Base-by-base conservation (phyloP, 2,797 vertebrate genomes). In the Toxotes lorentzi region DNA sequence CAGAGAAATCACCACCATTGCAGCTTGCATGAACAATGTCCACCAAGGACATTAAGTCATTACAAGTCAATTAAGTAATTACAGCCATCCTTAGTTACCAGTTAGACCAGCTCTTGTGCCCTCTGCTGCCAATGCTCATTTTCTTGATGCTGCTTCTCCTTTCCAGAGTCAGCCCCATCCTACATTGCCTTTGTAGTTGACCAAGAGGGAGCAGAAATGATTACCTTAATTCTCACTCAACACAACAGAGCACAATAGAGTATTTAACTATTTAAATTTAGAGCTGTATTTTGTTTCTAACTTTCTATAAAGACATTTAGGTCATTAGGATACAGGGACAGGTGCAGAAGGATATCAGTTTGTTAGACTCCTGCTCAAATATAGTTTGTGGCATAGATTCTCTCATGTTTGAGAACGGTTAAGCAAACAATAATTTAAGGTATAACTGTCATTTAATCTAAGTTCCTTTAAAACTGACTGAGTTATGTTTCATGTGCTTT, bases 31-130 rank as follows among this genome's bases (percentile, higher is more conserved):
- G 24, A 40, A 57, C 34, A 38, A 27, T 47, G 70, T 67, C 61
- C 32, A 47, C 50, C 38, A 35, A 63, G 57, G 61, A 60, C 47
- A 48, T 58, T 47, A 63, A 70, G 47, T 67, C 24, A 71, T 75
- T 75, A 56, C 21, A 47, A 64, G 65, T 68, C 47, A 59, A 79
- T 76, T 79, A 75, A 27, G 64, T 69, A 62, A 66, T 82, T 61
- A 65, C 68, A 72, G 58, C 57, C 70, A 70, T 53, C 24, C 51
- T 47, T 40, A 38, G 61, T 78, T 78, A 81, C 40, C 59, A 66
- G 48, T 78, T 75, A 41, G 38, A 78, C 57, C 14, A 41, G 41
- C 60, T 78, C n/a, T 13, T 45, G 14, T 71, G 71, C 19, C 59
- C 67, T 81, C 38, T 75, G 23, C 62, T 82, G 68, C 59, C 68